Base-by-base conservation (phyloP, 2,113 vertebrate genomes). In the Oncorhynchus mykiss region DNA sequence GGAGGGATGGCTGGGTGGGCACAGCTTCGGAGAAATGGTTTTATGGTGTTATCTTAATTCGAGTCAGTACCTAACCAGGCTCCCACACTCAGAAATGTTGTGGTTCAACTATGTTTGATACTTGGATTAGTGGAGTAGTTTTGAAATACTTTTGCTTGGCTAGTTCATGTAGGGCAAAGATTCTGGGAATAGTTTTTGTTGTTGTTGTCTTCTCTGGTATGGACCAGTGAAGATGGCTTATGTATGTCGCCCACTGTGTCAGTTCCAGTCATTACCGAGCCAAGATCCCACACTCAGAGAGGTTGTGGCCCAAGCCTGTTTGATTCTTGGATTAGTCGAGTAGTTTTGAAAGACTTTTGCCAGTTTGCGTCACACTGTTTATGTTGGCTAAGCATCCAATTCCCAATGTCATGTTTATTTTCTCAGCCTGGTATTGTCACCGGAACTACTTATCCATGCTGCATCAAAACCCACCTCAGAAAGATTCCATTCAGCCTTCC, bases 1-100 rank as follows among this genome's bases (percentile, higher is more conserved):
- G 22, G 13, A 84, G 27, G 67, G 81, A 80, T 74, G 25, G 72
- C 11, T 20, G 39, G 68, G 39, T 45, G 67, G 68, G 74, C 75
- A 20, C 31, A 1, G 70, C 77, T 45, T 78, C 18, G 24, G 1
- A 71, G 70, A 71, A 25, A 20, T 77, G 60, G 4, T 64, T 29
- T 72, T 27, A 74, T 76, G 68, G 76, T 82, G 73, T 75, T 86
- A n/a, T 45, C 39, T 65, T 5, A 9, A 65, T 76, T 82, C 27
- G 24, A 74, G 70, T 2, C 16, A 68, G 34, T 31, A 54, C 22
- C 62, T 24, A 74, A 78, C 75, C 66, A 48, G 64, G 2, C 1
- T 57, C 27, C 49, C 69, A 18, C 18, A 68, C 54, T 67, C 14
- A 45, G 24, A 3, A 13, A 2, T 13, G n/a, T 25, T 75, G 60